Percentiles rank a stretch among this genome's conserved stretches.
These are phyloP conservation scores for Aplochiton taeniatus DNA, from an alignment of 2,797 vertebrate species.

Conservation along the genomic window DNA sequence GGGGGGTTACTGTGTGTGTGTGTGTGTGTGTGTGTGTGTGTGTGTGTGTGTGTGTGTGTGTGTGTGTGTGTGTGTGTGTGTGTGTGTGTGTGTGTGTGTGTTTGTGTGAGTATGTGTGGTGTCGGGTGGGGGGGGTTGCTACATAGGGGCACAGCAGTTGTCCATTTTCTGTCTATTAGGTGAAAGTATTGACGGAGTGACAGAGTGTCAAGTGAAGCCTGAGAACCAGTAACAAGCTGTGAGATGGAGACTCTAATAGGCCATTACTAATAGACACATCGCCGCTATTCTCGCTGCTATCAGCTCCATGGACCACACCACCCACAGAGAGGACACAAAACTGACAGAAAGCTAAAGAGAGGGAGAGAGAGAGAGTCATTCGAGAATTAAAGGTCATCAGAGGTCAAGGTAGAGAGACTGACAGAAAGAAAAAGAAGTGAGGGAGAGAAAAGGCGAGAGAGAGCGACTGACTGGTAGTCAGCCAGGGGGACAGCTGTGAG, in stretches of 20 bases:
- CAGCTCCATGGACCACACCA: slow-evolving; percentile 30
- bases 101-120: background rate
- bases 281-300: slow-evolving; percentile 29
- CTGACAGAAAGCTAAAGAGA: slow-evolving; percentile 18
- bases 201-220: slow-evolving; percentile 9
- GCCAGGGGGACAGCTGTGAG: background rate
- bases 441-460: slow-evolving; percentile 13
- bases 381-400: background rate
- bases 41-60: no score
- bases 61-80: no score
- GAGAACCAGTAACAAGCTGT: slow-evolving; percentile 26
- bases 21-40: no score
- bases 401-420: background rate
- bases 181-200: slow-evolving; percentile 32
- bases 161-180: slow-evolving; percentile 40
- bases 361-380: background rate
- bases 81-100: slow-evolving; percentile 2
- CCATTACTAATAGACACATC: slow-evolving; percentile 48
- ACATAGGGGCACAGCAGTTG: slow-evolving; percentile 16
- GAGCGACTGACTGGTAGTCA: background rate
- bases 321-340: slow-evolving; percentile 22
- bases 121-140: background rate
- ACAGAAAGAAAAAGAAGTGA: slow-evolving; percentile 15
- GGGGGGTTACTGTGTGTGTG: no score
- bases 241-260: slow-evolving; percentile 44